phyloP scores from a whole-genome alignment of 2,113 vertebrate species.

The Clarias macrocephalus region DNA sequence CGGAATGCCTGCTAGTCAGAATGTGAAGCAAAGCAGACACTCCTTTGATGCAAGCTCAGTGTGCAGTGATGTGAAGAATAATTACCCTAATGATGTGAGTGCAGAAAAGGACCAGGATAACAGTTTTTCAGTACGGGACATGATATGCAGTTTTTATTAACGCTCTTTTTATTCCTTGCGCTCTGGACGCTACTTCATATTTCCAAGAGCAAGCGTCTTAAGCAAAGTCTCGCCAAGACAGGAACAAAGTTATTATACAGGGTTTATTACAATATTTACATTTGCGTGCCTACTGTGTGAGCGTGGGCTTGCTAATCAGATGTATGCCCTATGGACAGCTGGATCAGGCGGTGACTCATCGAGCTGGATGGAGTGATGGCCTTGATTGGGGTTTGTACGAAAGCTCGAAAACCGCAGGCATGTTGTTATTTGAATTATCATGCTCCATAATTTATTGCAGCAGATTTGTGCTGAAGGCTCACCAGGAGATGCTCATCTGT shows the following conservation, averaged over 20 bases:
- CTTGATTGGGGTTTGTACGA: slow-evolving; percentile 69
- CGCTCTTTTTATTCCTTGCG: slow-evolving; percentile 53
- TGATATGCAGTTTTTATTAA: slow-evolving; percentile 62
- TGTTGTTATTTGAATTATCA: slow-evolving; percentile 63
- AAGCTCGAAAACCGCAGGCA: slow-evolving; percentile 66
- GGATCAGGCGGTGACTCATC: slow-evolving; percentile 77
- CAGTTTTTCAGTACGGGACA: slow-evolving; percentile 41
- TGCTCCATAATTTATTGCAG: slow-evolving; percentile 62
- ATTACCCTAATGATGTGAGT: slow-evolving; percentile 50
- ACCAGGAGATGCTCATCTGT: slow-evolving; percentile 20
- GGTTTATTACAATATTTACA: slow-evolving; percentile 80
- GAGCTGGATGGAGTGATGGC: slow-evolving; percentile 68
- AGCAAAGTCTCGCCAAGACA: slow-evolving; percentile 54
- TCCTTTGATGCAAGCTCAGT: slow-evolving; percentile 44
- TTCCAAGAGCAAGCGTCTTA: slow-evolving; percentile 53
- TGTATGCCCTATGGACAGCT: slow-evolving; percentile 77
- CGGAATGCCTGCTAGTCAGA: slow-evolving; percentile 15
- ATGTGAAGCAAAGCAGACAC: slow-evolving; percentile 38
- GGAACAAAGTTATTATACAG: slow-evolving; percentile 66
- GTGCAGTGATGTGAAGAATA: slow-evolving; percentile 45
- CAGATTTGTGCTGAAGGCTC: slow-evolving; percentile 56
- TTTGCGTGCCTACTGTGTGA: slow-evolving; percentile 68
- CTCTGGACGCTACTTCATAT: slow-evolving; percentile 55
- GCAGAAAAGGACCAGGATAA: slow-evolving; percentile 43
- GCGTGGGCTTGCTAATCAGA: slow-evolving; percentile 75